Evolutionary conservation across 2,888 invertebrate species (phyloP), one percentile per base, ranked within the genome.

Genomic region (Polydrusus tereticollis): DNA sequence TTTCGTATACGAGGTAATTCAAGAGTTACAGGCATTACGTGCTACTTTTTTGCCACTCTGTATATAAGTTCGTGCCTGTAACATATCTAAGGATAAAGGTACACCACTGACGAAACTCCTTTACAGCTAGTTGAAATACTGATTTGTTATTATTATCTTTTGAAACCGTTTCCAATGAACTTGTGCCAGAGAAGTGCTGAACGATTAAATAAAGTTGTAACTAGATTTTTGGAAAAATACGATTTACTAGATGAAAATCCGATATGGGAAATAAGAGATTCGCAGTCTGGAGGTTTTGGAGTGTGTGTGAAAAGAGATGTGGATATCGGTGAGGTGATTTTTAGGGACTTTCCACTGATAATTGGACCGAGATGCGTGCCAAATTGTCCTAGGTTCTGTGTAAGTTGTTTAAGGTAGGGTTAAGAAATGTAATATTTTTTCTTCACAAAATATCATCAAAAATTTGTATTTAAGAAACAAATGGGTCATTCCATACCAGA

Each of bases 241-340:
- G 60, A 65, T 16, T 52, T 60, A 7, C 14, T 60, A 8, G 57
- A 69, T 16, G 75, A 77, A 21, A 78, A 86, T 78, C 79, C 82
- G 45, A 86, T 87, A 79, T 93, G 93, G 92, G 87, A 82, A 68
- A 86, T 94, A 68, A 86, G 83, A 62, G 85, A 87, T 75, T 93
- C 93, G 0, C 79, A 85, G 16, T 81, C 91, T 6, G 90, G 91
- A 50, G 94, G 94, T 6, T 90, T 93, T 20, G 94, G 94, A 1
- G 82, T 94, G 1, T 88, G 94, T 77, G 92, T 94, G 16, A 88
- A 86, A 2, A 87, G 89, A 74, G 89, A 93, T 80, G 90, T 94
- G 45, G 83, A 85, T 69, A 82, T 87, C 29, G 93, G 93, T 41
- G 93, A 94, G 83, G 83, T 92, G 29, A 88, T 95, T 60, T 93